Evolutionary conservation across 2,888 invertebrate genomes (phyloP), one percentile per base, ranked within the genome.

Genomic region (Drosophila antonietae): DNA sequence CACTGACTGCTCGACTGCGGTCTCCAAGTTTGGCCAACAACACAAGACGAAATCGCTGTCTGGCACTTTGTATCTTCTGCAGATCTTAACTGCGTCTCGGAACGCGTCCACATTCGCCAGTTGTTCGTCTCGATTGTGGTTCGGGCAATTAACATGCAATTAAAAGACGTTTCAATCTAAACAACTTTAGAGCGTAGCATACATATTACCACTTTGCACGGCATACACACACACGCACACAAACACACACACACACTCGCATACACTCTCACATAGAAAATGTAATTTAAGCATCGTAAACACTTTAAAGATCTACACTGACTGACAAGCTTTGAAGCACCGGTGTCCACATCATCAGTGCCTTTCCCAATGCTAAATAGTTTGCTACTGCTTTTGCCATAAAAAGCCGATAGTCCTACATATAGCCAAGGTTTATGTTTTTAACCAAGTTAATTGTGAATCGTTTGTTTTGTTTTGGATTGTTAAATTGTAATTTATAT

Each of bases 131-230:
- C 43, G 33, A 52, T 41, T 72, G 51, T 82, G 77, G 83, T 73
- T 82, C 75, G 73, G 80, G 78, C 90, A 90, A 88, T 88, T 88
- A 88, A 88, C 90, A 88, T 90, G 88, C 88, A 88, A 88, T 88
- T 90, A 90, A 88, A 88, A 84, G 83, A 84, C 89, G 85, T 88
- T 89, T 88, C 88, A 84, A 84, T 87, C 85, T 70, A 73, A 73
- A 82, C 77, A 82, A 66, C 77, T 74, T 60, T 78, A 61, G 63
- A 85, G 77, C 49, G 62, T 63, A 71, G 71, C 55, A 57, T 68
- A 78, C 81, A 74, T 64, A 87, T 77, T 80, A 68, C 77, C 77
- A 76, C 77, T 64, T 72, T 63, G 60, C 77, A 80, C 77, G 77
- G 39, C 71, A 76, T 43, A 60, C 55, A 49, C 35, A 23, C 28